Evolutionary conservation across 2,888 invertebrate species (phyloP), one percentile per base, ranked within the genome.

Genomic region (Myathropa florea): DNA sequence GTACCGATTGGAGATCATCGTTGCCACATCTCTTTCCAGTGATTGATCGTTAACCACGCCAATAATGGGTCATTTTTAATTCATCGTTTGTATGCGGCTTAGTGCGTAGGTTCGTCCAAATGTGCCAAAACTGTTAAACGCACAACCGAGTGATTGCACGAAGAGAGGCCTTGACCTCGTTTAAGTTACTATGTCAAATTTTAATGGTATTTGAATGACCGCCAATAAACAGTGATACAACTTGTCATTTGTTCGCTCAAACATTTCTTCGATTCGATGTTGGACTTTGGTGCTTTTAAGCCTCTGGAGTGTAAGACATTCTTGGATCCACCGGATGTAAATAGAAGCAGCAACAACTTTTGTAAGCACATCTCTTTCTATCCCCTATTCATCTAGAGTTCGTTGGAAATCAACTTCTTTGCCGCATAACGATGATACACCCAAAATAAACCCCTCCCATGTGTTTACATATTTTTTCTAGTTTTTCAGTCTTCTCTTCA

Each of bases 381-480:
- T n/a, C n/a, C n/a, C n/a, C n/a, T n/a, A n/a, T n/a, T n/a, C n/a
- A n/a, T n/a, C n/a, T n/a, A n/a, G n/a, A n/a, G n/a, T n/a, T n/a
- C n/a, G n/a, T n/a, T n/a, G n/a, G n/a, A 30, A 30, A 30, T 30
- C 30, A 33, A 33, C 46, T 46, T 18, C 18, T 46, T 46, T n/a
- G n/a, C 6, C n/a, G n/a, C 46, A 46, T 4, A 1, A 7, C 18
- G 18, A 46, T 46, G 46, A 46, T 18, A 46, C 46, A n/a, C 18
- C 4, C 53, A 30, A 12, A 14, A 18, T 28, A 21, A 55, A 30
- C 28, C 53, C 30, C 55, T 55, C 53, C 14, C 21, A 14, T 28
- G 30, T 21, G 67, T 67, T 67, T 67, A 23, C 67, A 67, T 14
- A 67, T 30, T 67, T 30, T 55, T 46, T 30, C 18, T n/a, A 24